Evolutionary conservation across 2,113 vertebrate species (phyloP), one percentile per base, ranked within the genome.

Genomic region (Amblyopsis rosae): DNA sequence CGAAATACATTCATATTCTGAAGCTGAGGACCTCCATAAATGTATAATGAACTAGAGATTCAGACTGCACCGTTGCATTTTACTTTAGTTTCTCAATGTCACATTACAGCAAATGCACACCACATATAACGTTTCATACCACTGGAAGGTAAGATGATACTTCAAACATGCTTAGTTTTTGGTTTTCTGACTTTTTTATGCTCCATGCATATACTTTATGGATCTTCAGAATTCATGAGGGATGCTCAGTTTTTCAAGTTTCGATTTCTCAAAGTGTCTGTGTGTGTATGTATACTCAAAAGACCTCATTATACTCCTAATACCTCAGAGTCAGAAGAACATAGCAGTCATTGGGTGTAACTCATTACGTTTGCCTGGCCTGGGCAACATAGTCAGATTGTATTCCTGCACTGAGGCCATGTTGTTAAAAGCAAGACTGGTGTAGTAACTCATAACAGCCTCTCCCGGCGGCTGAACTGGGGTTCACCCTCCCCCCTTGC

Each of bases 381-480:
- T 73, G 15, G 59, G 56, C 46, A 70, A 65, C 71, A 57, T 49
- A 50, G 33, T 75, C 75, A 74, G 46, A 72, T 69, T 64, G 74
- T 65, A 49, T 75, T 73, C 72, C 50, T 59, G 71, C 10, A 64
- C 70, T 65, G 75, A 77, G 77, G 15, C 55, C 17, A 33, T 68
- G 75, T 75, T 88, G 62, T 85, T 77, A 46, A 73, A 26, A 73
- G 62, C 55, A 13, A 83, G 75, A 74, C 80, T 56, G 55, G 65
- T 41, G 74, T 55, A 72, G 76, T 83, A 77, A 85, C 73, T 84
- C 50, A 80, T 85, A 89, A 84, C 86, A 86, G 82, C 85, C 83
- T 86, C 84, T 89, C 85, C 85, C 80, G 82, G 80, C 82, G 82
- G 86, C 78, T 91, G 87, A 88, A 88, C 90, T 82, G 81, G 82